Evolutionary conservation across 2,797 vertebrate genomes (phyloP), one percentile per base, ranked within the genome.

Genomic region (Craterocephalus amniculus): DNA sequence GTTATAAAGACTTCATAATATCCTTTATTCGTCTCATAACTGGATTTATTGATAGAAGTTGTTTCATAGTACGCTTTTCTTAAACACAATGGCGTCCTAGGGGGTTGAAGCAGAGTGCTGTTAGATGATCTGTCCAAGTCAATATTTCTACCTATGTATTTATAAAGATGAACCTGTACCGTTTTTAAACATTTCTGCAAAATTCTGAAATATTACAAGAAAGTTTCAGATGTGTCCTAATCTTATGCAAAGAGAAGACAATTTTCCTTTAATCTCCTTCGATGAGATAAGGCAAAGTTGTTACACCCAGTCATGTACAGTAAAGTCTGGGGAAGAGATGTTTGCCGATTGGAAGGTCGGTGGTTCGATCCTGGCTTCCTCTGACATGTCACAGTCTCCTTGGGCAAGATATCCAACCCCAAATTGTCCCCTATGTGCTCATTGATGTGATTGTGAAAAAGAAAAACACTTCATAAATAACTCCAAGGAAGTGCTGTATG

Each of bases 401-500:
- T 31, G 29, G n/a, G n/a, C n/a, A n/a, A n/a, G n/a, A n/a, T n/a
- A n/a, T n/a, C n/a, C n/a, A n/a, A n/a, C n/a, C n/a, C n/a, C n/a
- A n/a, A n/a, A n/a, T n/a, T n/a, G n/a, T n/a, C 29, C 29, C 6
- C 29, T 31, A 31, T 4, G 29, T 31, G 29, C 29, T 31, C 2
- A 31, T 31, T 4, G 29, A 6, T 31, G 29, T 31, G 29, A 31
- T 31, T 31, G 29, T 31, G 29, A 31, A 31, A 31, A 31, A 31
- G 29, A 31, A 31, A 31, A 31, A 31, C 29, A 83, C 87, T 31
- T 31, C 29, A 31, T 31, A 1, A 6, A 31, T 31, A 31, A 31
- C 29, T 31, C 29, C 29, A 0, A 31, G 29, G 29, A 31, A 31
- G 29, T 31, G 29, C 29, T 31, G 29, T 31, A 31, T 87, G 89